These are phyloP conservation scores for Parasteatoda tepidariorum DNA, from an alignment of 1,140 invertebrate genomes.

Conservation along the genomic window DNA sequence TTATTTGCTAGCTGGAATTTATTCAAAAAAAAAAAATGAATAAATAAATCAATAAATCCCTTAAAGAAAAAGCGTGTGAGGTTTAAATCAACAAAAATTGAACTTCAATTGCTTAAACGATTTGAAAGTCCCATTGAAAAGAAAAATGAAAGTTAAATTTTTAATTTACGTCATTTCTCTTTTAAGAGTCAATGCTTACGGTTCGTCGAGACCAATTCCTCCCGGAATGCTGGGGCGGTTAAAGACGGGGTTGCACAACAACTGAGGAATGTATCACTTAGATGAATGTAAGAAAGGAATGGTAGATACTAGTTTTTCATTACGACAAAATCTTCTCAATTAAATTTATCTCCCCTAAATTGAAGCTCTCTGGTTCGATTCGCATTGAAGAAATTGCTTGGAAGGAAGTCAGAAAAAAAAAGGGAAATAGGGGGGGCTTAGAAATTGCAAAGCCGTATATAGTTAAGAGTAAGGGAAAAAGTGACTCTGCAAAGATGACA, in stretches of 20 bases:
- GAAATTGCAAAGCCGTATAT: not conserved
- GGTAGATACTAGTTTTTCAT: slow-evolving; percentile 57
- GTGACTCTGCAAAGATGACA: slow-evolving; percentile 44
- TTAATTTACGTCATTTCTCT: slow-evolving; percentile 45
- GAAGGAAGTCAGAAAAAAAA: slow-evolving; percentile 31
- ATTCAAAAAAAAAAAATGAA: no score
- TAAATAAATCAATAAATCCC: not conserved
- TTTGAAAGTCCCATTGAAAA: slow-evolving; percentile 38
- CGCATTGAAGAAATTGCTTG: slow-evolving; percentile 57
- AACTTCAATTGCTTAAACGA: slow-evolving; percentile 50
- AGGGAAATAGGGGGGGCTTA: not conserved
- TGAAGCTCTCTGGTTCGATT: slow-evolving; percentile 46
- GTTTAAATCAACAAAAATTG: slow-evolving; percentile 31
- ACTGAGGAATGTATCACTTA: slow-evolving; percentile 43
- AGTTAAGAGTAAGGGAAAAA: slow-evolving; percentile 10
- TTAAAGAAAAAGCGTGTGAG: not conserved
- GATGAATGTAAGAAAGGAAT: slow-evolving; percentile 39
- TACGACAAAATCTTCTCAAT: slow-evolving; percentile 57
- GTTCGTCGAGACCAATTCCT: slow-evolving; percentile 13
- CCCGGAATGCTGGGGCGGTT: not conserved
- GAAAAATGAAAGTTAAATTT: slow-evolving; percentile 53
- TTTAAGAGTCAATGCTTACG: slow-evolving; percentile 43
- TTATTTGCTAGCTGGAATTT: no score
- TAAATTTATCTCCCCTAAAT: slow-evolving; percentile 59
- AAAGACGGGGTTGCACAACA: not conserved